Base-by-base conservation (phyloP, 2,888 invertebrate species). In the Alloplasta piceator region DNA sequence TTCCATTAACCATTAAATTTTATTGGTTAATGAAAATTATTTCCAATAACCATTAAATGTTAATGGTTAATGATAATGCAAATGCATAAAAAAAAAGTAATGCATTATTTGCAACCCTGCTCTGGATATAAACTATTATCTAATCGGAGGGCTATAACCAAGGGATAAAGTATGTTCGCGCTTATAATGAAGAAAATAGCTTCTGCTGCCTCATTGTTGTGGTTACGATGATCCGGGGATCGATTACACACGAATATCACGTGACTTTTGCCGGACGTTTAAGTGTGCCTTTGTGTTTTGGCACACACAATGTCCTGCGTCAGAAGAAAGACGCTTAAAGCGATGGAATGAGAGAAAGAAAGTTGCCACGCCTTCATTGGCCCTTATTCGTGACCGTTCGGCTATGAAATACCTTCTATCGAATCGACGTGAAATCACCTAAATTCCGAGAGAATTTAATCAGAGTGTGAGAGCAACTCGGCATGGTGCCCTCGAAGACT, bases 371-470 rank as follows among this genome's bases (percentile, higher is more conserved):
- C 79, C 86, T 85, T 88, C 88, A 89, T 88, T 89, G 89, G 82
- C 84, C 85, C 85, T 89, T 89, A 87, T 89, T 86, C 87, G 86
- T 86, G 87, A 85, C 84, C 85, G 83, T 86, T 89, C 87, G 86
- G 84, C 88, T 89, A 89, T 88, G 88, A 89, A 90, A 89, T 88
- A 86, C 87, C 87, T 88, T 86, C 86, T 87, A 88, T 89, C 86
- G 87, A 88, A 89, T 89, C 88, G 87, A 86, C 85, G 85, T 84
- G 85, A 85, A 88, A 88, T 88, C 89, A 87, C 87, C 87, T 84
- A 85, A 87, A 89, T 89, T 89, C 87, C 87, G 75, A 71, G 87
- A 86, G 87, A 90, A 89, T 90, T 89, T 90, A 88, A 90, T 90
- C 89, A 89, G 88, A 88, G 86, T 87, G 84, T 85, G 86, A 87